Evolutionary conservation across 2,888 invertebrate species (phyloP).

Genomic region (Agonopterix heracliana): DNA sequence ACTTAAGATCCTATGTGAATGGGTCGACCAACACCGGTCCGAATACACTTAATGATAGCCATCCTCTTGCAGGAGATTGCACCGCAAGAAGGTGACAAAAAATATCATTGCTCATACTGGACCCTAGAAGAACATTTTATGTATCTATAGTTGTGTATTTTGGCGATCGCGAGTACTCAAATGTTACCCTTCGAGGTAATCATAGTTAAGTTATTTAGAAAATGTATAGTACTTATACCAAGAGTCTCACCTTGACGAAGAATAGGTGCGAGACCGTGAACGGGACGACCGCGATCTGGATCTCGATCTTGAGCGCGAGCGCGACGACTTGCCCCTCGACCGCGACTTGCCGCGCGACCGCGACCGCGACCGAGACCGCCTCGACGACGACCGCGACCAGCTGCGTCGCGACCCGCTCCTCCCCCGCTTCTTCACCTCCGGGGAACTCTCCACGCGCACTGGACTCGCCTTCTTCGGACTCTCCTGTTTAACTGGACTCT

Average conservation of each 20-base stretch:
- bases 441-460: conserved; percentile 34
- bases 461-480: conserved; percentile 29
- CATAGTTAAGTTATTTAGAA: no score
- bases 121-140: no score
- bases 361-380: conserved; percentile 27
- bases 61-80: no score
- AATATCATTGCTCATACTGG: no score
- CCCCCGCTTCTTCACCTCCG: conserved; percentile 32
- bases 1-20: no score
- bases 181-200: no score
- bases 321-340: conserved; percentile 26
- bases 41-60: no score
- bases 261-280: conserved; percentile 65
- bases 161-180: no score
- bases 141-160: no score
- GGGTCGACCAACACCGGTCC: no score
- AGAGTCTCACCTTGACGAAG: conserved; percentile 60
- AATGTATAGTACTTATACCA: no score
- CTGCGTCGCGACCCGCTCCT: conserved; percentile 36
- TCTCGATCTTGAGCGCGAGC: conserved; percentile 49
- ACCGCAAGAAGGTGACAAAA: no score
- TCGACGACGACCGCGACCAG: conserved; percentile 51
- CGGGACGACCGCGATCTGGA: conserved; percentile 29
- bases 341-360: conserved; percentile 21
- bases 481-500: conserved; percentile 17